Base-by-base conservation (phyloP, 2,888 invertebrate species). In the Tanypteryx hageni region DNA sequence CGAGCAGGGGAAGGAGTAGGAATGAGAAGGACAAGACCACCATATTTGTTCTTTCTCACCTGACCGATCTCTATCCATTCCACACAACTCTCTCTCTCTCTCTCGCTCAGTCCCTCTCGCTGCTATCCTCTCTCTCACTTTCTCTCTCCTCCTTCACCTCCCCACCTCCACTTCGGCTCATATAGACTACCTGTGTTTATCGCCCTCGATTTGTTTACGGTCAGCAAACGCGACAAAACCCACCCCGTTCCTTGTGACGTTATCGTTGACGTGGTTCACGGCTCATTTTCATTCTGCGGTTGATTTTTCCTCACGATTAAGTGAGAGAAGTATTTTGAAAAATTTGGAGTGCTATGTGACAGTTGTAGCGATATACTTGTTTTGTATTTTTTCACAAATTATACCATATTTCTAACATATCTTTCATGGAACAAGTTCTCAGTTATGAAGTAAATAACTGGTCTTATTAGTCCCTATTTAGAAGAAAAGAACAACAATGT, bases 21-120 rank as follows among this genome's bases (percentile, higher is more conserved):
- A 18, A 61, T 18, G 61, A 22, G 86, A 61, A 31, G 86, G 31
- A 86, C 76, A 76, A 76, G 76, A 76, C 76, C 76, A 76, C 27
- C 76, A 76, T 76, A 76, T 76, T 76, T 76, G 76, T 76, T 76
- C 76, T 76, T 76, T 76, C 76, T 76, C 76, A 76, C 76, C 76
- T 76, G 76, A 76, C 76, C 76, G 22, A 76, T 76, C 68, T 22
- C 68, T 22, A 22, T 68, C 76, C 76, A 76, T 76, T 76, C 76
- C 76, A 27, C 22, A 27, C n/a, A 16, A 16, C 76, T 76, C 76
- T 76, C 76, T 76, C 76, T 76, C 76, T 76, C 76, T 76, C 27
- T 76, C 76, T 27, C 22, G 76, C n/a, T n/a, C n/a, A n/a, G n/a
- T n/a, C n/a, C n/a, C n/a, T n/a, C n/a, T n/a, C n/a, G n/a, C n/a